Base-by-base conservation (phyloP, 2,888 invertebrate genomes). In the Mesorhabditis belari region DNA sequence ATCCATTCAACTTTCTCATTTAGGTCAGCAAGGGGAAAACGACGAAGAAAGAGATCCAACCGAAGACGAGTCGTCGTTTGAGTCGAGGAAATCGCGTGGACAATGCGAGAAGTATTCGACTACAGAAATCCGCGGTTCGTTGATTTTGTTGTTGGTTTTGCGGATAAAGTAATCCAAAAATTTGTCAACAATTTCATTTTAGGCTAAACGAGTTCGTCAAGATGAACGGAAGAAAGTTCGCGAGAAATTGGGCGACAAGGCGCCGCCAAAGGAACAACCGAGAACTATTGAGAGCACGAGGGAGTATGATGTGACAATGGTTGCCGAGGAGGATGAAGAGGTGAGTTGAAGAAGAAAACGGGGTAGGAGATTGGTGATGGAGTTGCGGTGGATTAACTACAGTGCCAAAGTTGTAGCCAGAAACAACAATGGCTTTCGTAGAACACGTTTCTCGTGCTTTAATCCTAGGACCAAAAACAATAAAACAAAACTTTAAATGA, bases 251-350 rank as follows among this genome's bases (percentile, higher is more conserved):
- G 79, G 79, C 3, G 78, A 77, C 6, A 69, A 80, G 62, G 82
- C 83, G 23, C 81, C 82, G 19, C 87, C 87, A 0, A 88, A 88
- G 67, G 86, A 87, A 80, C 84, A 86, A 0, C 96, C 95, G 0
- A 90, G 91, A 80, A 98, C 98, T 0, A 87, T 98, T 76, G 98
- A 98, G 82, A 91, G 88, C 71, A 87, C 91, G 65, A 86, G 96
- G 61, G 90, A 91, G 80, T 88, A 88, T 74, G 96, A 98, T 86
- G 92, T 90, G 80, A 96, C 96, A 0, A 88, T 88, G 80, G 84
- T 86, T 6, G 85, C 90, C 21, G 87, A 86, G 2, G 88, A 90
- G 78, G 85, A 86, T 74, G 84, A 84, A 64, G 89, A 90, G 81
- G 84, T 85, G 25, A 24, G 23, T n/a, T n/a, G n/a, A 19, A 19